Conservation (phyloP, 92 coral and sea anemone species). For the Porites cylindrica region DNA sequence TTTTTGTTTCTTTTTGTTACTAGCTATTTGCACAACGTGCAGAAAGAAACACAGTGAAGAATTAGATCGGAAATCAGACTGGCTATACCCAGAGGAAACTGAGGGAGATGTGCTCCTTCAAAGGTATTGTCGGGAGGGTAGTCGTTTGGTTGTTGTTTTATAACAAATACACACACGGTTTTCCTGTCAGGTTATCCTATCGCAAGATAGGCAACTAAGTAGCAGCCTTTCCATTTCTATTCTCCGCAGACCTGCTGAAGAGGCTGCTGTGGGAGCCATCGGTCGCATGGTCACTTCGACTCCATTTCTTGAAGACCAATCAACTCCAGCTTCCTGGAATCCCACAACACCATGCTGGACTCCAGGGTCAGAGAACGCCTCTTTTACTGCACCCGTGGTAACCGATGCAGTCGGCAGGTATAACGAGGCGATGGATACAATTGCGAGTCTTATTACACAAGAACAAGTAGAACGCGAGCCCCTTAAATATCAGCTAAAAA, state of each 20-base stretch:
- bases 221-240: slow-evolving; percentile 14
- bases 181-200: no score
- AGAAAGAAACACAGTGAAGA: slow-evolving; percentile 36
- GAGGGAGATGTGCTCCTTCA: slow-evolving; percentile 3
- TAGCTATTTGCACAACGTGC: slow-evolving; percentile 48
- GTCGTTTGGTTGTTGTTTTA: no score
- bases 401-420: no score
- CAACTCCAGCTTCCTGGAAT: slow-evolving; percentile 22
- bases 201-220: no score
- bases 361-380: no score
- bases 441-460: no score
- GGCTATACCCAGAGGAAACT: slow-evolving; percentile 49
- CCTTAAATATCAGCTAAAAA: no score
- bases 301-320: slow-evolving; percentile 28
- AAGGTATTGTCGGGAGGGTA: slow-evolving; percentile 1
- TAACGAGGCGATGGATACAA: no score
- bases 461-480: no score
- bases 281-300: slow-evolving; percentile 33
- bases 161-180: no score
- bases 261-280: slow-evolving; percentile 39
- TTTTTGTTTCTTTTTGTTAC: slow-evolving; percentile 3
- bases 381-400: no score
- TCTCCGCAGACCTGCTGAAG: slow-evolving; percentile 37
- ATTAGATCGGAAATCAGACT: slow-evolving; percentile 34
- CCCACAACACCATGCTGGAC: slow-evolving; percentile 56